Evolutionary conservation across 1,140 invertebrate species (phyloP).

Genomic region (Anthonomus grandis): DNA sequence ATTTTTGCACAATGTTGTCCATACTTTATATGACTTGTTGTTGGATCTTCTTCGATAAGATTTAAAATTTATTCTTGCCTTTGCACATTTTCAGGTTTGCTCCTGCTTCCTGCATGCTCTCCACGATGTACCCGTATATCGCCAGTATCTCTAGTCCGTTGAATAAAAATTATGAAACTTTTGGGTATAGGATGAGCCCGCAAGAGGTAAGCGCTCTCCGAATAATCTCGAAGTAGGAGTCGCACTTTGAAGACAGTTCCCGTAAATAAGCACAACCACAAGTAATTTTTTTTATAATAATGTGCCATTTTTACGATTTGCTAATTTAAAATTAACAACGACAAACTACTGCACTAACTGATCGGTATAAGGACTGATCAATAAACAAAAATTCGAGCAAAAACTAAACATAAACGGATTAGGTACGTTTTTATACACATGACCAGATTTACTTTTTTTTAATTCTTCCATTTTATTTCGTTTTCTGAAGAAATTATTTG

Average conservation of each 20-base stretch:
- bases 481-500: too few species aligned
- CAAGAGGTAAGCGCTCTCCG: not conserved
- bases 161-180: slow-evolving; percentile 10
- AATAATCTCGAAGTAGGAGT: not conserved
- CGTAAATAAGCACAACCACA: not conserved
- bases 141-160: slow-evolving; percentile 2
- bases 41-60: slow-evolving; percentile 7
- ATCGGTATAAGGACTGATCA: too few species aligned
- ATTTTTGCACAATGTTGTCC: slow-evolving; percentile 1
- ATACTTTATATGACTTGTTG: slow-evolving; percentile 7
- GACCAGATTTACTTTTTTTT: too few species aligned
- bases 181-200: slow-evolving; percentile 4
- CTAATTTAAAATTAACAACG: too few species aligned
- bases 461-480: too few species aligned
- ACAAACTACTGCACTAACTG: too few species aligned
- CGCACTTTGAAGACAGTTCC: slow-evolving; percentile 2
- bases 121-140: slow-evolving; percentile 4
- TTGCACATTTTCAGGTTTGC: slow-evolving; percentile 8
- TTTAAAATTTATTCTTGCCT: slow-evolving; percentile 1
- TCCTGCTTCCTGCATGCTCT: not conserved
- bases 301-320: slow-evolving; percentile 1
- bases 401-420: too few species aligned
- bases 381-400: too few species aligned
- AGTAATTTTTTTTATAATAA: not conserved
- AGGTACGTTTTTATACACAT: too few species aligned